Evolutionary conservation across 2,888 invertebrate genomes (phyloP), one percentile per base, ranked within the genome.

Genomic region (Trachelus troglodyta): DNA sequence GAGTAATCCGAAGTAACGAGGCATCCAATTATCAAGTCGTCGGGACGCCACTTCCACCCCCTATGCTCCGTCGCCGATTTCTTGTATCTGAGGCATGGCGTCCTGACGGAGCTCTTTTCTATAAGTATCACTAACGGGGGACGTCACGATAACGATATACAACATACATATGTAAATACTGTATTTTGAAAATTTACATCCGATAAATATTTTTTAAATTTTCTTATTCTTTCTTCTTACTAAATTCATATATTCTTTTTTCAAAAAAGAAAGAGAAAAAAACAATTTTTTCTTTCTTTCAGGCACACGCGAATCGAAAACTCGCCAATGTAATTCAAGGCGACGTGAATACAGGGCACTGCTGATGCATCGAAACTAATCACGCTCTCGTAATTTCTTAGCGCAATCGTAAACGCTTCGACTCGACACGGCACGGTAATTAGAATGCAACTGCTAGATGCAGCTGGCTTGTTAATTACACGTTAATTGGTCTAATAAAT

Each of bases 11-110:
- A 81, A 85, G 87, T 87, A 89, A 89, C 88, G 88, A 89, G 87
- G 87, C 85, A 83, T 88, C 89, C 89, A 89, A 89, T 89, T 89
- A 89, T 86, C 85, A 88, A 85, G 83, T 86, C 84, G 77, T 74
- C 76, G 76, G 73, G 78, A 78, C 76, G 78, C 75, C 75, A 34
- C 78, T 34, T 78, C 73, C 56, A 73, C 75, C 75, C 73, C 56
- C 71, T 78, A 71, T 73, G 37, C 69, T 75, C 12, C 56, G 69
- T n/a, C 35, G 31, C 31, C 68, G 23, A 77, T 34, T 40, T 69
- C 69, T 69, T 30, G 30, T 69, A 31, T 69, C 69, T 15, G 30
- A 33, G 33, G 69, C 15, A 69, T 30, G 69, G 69, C 69, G 33
- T 69, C 15, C 40, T 6, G 4, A 40, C 6, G 40, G 15, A 40